A percentile compares a stretch with the other conserved stretches of the same genome.
These are phyloP conservation scores for Columba livia DNA, from an alignment of 2,113 vertebrate species.

Conservation along the genomic window DNA sequence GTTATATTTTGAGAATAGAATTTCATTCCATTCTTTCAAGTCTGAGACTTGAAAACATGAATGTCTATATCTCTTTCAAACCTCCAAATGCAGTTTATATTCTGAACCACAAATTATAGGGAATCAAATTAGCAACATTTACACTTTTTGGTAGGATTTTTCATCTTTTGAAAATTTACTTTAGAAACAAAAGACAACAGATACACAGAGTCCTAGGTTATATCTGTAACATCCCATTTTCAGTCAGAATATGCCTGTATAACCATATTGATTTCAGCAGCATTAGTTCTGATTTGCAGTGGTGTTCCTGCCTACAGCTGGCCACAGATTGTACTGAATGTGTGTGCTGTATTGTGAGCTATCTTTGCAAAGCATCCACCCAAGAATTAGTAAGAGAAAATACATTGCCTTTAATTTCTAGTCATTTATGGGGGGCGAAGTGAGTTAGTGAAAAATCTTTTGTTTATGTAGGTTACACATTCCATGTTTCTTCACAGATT, in stretches of 20 bases:
- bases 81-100: background rate
- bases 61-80: background rate
- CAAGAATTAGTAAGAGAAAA: background rate
- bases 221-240: background rate
- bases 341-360: background rate
- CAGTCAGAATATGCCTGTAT: background rate
- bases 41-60: background rate
- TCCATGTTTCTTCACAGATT: slow-evolving; percentile 51
- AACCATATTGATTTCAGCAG: background rate
- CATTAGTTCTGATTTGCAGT: slow-evolving; percentile 9
- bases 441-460: background rate
- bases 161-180: background rate
- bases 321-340: background rate
- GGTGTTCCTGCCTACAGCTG: slow-evolving; percentile 11
- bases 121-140: background rate
- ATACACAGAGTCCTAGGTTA: background rate
- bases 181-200: background rate
- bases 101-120: background rate
- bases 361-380: background rate
- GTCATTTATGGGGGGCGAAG: background rate
- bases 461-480: background rate
- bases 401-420: background rate
- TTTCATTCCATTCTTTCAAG: background rate
- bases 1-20: background rate
- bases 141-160: background rate